A percentile compares a stretch with the other conserved stretches of the same genome.
These are phyloP conservation scores for Synaphobranchus kaupii DNA, from an alignment of 2,797 vertebrate genomes.

Conservation along the genomic window DNA sequence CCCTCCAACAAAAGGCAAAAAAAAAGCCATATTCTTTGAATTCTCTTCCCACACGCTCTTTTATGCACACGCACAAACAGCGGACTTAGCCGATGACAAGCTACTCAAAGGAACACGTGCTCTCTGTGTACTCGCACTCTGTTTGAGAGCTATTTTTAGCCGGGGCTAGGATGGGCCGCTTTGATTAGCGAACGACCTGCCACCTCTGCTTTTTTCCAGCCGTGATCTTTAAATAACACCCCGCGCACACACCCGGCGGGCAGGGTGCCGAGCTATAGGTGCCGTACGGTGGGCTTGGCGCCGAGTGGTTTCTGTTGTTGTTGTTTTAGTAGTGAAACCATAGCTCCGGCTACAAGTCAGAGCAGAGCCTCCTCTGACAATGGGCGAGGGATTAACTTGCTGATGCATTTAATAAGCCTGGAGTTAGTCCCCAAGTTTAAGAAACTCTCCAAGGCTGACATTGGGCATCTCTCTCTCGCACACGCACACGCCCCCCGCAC, in stretches of 20 bases:
- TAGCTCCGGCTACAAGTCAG: neutral
- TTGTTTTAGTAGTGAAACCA: neutral
- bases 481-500: neutral
- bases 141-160: constrained; percentile 66
- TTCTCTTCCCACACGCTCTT: constrained; percentile 36
- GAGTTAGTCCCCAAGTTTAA: constrained; percentile 18
- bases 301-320: neutral
- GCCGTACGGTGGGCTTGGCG: neutral
- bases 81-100: constrained; percentile 57
- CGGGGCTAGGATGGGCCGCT: constrained; percentile 55
- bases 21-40: constrained; percentile 45
- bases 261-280: constrained; percentile 33
- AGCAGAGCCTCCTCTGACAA: neutral
- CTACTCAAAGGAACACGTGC: constrained; percentile 51
- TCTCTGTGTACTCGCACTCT: constrained; percentile 62
- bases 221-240: constrained; percentile 50
- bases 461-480: neutral
- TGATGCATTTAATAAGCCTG: neutral
- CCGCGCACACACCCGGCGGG: constrained; percentile 44
- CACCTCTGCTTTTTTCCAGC: constrained; percentile 50
- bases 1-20: neutral
- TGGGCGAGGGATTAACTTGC: neutral
- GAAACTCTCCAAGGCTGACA: neutral
- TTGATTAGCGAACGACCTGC: constrained; percentile 61
- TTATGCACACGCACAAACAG: constrained; percentile 55